Evolutionary conservation across 2,888 invertebrate genomes (phyloP).

Genomic region (Hyposoter dolosus): DNA sequence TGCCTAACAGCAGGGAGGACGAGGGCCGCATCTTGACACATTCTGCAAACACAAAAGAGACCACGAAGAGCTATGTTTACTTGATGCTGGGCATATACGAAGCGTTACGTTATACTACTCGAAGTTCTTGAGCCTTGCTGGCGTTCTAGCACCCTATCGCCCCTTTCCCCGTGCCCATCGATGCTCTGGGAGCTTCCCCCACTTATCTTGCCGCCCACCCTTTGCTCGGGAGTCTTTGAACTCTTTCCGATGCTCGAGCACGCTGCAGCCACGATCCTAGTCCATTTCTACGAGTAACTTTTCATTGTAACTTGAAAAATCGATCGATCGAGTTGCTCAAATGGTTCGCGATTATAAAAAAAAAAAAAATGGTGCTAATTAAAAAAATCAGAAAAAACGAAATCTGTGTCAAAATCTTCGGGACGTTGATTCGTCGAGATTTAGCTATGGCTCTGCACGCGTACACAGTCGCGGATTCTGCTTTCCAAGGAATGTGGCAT

Average conservation of each 20-base stretch:
- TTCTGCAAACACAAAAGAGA: conserved; percentile 80
- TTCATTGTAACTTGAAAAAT: not conserved
- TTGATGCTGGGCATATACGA: conserved; percentile 30
- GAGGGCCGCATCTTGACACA: conserved; percentile 83
- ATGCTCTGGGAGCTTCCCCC: conserved; percentile 19
- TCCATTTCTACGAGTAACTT: not conserved
- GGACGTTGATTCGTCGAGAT: not conserved
- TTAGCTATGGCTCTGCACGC: not conserved
- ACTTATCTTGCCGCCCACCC: not conserved
- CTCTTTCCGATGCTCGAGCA: conserved; percentile 17
- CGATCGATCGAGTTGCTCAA: not conserved
- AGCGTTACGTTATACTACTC: conserved; percentile 57
- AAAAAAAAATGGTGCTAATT: not conserved
- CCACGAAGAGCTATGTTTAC: conserved; percentile 56
- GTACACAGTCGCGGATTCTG: not conserved
- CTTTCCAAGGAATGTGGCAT: conserved; percentile 7
- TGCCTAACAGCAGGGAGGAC: conserved; percentile 79
- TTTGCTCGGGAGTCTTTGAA: conserved; percentile 10
- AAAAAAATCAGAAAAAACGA: not conserved
- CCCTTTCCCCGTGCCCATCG: conserved; percentile 44
- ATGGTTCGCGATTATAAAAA: not conserved
- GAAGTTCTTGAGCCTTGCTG: conserved; percentile 15
- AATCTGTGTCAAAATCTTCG: not conserved
- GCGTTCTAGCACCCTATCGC: conserved; percentile 28
- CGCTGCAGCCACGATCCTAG: not conserved